A percentile compares a stretch with the other conserved stretches of the same genome.
Conservation (phyloP, 1,140 invertebrate genomes). For the Oncopodura yosiiana region DNA sequence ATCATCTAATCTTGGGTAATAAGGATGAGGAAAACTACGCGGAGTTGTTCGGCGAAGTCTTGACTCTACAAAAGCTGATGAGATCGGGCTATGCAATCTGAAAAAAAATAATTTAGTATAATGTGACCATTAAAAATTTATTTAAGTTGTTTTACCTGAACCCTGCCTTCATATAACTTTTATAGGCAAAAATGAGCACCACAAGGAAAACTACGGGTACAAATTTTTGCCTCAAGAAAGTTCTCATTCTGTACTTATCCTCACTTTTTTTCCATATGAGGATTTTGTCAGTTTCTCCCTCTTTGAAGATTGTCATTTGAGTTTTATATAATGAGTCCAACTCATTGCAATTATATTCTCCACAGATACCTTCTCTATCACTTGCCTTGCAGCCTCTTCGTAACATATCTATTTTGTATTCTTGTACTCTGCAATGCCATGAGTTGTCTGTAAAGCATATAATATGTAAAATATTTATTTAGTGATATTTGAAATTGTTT, state of each 20-base stretch:
- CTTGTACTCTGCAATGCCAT: conserved; percentile 13
- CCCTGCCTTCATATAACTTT: conserved; percentile 22
- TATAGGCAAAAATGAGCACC: conserved; percentile 19
- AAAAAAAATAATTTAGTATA: neutral
- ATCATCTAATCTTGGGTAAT: no score
- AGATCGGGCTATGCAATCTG: conserved; percentile 2
- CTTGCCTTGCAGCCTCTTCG: conserved; percentile 4
- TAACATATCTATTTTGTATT: conserved; percentile 13
- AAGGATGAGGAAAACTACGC: neutral
- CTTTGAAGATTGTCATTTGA: conserved; percentile 18
- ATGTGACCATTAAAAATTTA: neutral
- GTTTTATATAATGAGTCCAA: conserved; percentile 15
- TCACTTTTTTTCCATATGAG: conserved; percentile 14
- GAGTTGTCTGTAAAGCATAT: neutral
- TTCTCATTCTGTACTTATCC: conserved; percentile 19
- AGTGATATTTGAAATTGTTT: neutral
- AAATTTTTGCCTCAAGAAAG: conserved; percentile 22
- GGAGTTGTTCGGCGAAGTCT: neutral
- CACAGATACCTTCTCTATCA: neutral
- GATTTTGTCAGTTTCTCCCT: conserved; percentile 17
- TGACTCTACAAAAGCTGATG: neutral
- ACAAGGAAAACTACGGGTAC: conserved; percentile 21
- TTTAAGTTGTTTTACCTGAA: no score
- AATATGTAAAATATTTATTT: neutral
- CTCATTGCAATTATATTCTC: conserved; percentile 18